Evolutionary conservation across 2,797 vertebrate species (phyloP).

Genomic region (Notolepis coatsorum): DNA sequence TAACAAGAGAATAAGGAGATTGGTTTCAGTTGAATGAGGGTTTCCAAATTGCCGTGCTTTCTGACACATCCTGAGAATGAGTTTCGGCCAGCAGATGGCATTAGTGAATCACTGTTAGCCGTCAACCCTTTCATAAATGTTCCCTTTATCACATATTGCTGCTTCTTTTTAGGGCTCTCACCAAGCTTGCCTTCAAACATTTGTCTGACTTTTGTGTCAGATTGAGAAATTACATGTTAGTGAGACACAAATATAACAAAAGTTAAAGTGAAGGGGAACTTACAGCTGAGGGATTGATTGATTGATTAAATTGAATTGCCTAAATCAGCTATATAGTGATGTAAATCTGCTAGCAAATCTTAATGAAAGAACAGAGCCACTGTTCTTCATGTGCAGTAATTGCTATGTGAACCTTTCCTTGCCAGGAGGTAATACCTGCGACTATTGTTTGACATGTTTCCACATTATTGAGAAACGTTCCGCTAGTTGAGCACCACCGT

Average conservation of each 20-base stretch:
- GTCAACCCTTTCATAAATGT: background rate
- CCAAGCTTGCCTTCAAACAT: background rate
- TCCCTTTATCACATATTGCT: slow-evolving; percentile 20
- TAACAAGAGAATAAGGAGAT: slow-evolving; percentile 15
- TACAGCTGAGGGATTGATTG: background rate
- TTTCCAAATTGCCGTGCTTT: background rate
- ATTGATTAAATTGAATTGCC: background rate
- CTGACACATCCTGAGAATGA: slow-evolving; percentile 9
- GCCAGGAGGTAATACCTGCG: background rate
- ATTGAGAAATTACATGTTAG: background rate
- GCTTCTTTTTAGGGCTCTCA: slow-evolving; percentile 16
- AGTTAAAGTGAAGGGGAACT: background rate
- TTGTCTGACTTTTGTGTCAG: background rate
- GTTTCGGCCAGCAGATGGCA: slow-evolving; percentile 79
- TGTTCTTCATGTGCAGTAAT: background rate
- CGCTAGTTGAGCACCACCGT: background rate
- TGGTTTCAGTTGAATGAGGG: slow-evolving; percentile 14
- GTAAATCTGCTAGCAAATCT: too few relatives aligned
- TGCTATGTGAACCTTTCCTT: background rate
- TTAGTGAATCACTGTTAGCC: slow-evolving; percentile 59
- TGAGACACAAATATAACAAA: background rate
- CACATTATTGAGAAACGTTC: background rate
- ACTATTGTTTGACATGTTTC: too few relatives aligned
- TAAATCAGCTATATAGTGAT: too few relatives aligned
- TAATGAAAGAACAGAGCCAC: too few relatives aligned